phyloP scores from a whole-genome alignment of 2,888 invertebrate genomes.

The Drosophila mayaguana region DNA sequence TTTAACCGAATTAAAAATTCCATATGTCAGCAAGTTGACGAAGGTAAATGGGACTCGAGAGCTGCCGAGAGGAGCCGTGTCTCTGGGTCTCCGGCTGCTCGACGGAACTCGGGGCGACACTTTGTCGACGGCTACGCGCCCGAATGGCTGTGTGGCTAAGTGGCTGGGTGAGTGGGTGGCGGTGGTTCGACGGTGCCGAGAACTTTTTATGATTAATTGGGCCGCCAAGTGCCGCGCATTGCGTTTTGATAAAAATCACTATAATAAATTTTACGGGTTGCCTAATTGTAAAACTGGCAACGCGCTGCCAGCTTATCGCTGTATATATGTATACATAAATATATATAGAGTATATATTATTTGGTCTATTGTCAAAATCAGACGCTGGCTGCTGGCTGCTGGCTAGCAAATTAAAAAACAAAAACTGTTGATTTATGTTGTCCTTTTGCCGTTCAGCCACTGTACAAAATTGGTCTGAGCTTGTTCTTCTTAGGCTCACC shows the following conservation, averaged over 20 bases:
- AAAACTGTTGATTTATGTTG: constrained; percentile 75
- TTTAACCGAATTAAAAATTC: constrained; percentile 77
- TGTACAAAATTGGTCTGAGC: constrained; percentile 37
- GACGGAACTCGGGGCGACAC: constrained; percentile 35
- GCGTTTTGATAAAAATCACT: constrained; percentile 73
- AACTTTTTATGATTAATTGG: constrained; percentile 76
- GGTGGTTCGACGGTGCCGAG: constrained; percentile 14
- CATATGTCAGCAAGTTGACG: constrained; percentile 78
- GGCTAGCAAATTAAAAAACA: constrained; percentile 73
- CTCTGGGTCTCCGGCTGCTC: constrained; percentile 12
- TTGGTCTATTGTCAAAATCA: constrained; percentile 72
- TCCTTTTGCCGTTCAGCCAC: constrained; percentile 31
- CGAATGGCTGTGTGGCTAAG: constrained; percentile 3
- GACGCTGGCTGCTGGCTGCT: constrained; percentile 50
- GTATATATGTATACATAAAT: constrained; percentile 5
- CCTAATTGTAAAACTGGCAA: constrained; percentile 75
- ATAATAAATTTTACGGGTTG: constrained; percentile 68
- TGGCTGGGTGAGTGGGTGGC: not conserved
- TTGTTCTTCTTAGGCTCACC: constrained; percentile 47
- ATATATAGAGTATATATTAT: constrained; percentile 29
- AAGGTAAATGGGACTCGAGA: constrained; percentile 65
- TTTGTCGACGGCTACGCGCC: constrained; percentile 44
- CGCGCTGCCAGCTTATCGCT: constrained; percentile 62
- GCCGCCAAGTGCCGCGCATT: constrained; percentile 74
- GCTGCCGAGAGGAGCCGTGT: not conserved